These are phyloP conservation scores for Desoria tigrina DNA, from an alignment of 2,888 invertebrate genomes.

Conservation along the genomic window DNA sequence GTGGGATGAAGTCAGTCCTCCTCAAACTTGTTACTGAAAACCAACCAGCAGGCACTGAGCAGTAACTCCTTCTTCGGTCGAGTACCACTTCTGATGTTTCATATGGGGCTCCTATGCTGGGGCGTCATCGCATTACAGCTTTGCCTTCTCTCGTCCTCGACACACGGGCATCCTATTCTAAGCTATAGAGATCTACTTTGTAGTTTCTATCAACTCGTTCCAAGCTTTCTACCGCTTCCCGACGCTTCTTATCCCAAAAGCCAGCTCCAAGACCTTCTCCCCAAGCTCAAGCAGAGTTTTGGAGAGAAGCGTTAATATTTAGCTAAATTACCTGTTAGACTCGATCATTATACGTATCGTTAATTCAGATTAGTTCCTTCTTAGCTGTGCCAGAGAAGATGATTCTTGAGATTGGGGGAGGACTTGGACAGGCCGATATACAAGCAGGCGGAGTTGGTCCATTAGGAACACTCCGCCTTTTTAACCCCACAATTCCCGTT, in stretches of 20 bases:
- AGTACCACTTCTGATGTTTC: neutral
- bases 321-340: slow-evolving; percentile 8
- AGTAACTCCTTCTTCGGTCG: neutral
- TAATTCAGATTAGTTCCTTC: neutral
- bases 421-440: slow-evolving; percentile 38
- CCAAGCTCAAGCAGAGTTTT: no score
- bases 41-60: slow-evolving; percentile 13
- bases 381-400: neutral
- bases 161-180: no score
- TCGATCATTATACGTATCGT: slow-evolving; percentile 4
- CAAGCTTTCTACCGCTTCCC: no score
- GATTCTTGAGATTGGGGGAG: slow-evolving; percentile 18
- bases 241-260: no score
- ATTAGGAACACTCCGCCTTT: slow-evolving; percentile 45
- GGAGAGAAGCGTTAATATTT: slow-evolving; percentile 1
- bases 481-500: slow-evolving; percentile 21
- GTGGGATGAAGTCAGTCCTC: slow-evolving; percentile 10
- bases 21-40: slow-evolving; percentile 18
- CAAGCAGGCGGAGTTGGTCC: slow-evolving; percentile 39
- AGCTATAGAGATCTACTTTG: no score
- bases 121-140: slow-evolving; percentile 11
- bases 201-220: no score
- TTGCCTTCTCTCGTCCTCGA: neutral
- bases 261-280: no score
- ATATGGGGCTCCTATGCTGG: slow-evolving; percentile 10